Conservation (phyloP, 2,113 vertebrate genomes). For the Pseudorasbora parva region DNA sequence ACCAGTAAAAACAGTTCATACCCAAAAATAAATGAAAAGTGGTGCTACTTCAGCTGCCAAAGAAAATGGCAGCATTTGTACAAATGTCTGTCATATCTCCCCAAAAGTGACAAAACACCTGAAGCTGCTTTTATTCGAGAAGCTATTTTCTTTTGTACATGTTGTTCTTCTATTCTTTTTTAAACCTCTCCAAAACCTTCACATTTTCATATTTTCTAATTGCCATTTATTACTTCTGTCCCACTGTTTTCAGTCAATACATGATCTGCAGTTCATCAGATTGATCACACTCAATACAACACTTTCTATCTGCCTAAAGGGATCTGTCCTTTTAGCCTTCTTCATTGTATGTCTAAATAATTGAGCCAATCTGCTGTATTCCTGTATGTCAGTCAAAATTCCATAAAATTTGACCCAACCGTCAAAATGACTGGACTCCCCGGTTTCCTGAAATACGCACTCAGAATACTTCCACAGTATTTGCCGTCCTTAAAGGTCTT, state of each 20-base stretch:
- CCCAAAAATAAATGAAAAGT: slow-evolving; percentile 57
- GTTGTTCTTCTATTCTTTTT: background rate
- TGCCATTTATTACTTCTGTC: background rate
- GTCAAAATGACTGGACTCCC: background rate
- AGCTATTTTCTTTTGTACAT: background rate
- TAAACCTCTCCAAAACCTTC: background rate
- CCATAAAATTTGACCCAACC: too few species aligned
- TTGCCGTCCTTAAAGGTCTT: background rate
- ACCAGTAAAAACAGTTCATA: slow-evolving; percentile 70
- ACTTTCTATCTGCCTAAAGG: background rate
- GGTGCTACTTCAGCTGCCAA: slow-evolving; percentile 68
- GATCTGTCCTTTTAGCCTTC: background rate
- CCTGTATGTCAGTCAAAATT: too few species aligned
- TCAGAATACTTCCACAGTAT: slow-evolving; percentile 22
- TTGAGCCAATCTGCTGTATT: too few species aligned
- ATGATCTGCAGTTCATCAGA: slow-evolving; percentile 42
- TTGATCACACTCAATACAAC: slow-evolving; percentile 43
- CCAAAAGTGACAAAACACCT: slow-evolving; percentile 6
- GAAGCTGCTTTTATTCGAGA: slow-evolving; percentile 19
- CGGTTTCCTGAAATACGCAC: background rate
- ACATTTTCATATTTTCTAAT: slow-evolving; percentile 33
- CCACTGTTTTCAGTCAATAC: slow-evolving; percentile 1
- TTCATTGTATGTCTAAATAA: background rate
- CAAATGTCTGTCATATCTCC: slow-evolving; percentile 21
- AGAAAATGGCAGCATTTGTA: slow-evolving; percentile 30